A percentile compares a stretch with the other conserved stretches of the same genome.
Conservation (phyloP, 2,797 vertebrate genomes). For the Leptodactylus fallax region DNA sequence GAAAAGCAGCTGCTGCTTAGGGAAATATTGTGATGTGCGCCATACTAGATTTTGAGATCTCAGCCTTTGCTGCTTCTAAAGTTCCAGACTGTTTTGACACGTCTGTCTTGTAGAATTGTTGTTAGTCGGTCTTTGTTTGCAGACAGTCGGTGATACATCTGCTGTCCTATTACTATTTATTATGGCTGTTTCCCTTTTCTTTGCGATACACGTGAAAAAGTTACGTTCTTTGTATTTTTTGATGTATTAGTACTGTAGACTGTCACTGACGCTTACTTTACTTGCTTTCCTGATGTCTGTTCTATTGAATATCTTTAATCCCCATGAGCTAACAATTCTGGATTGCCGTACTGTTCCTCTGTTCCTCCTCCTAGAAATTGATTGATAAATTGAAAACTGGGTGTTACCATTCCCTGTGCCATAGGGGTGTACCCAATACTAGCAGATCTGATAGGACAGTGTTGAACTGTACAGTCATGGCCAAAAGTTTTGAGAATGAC, state of each 20-base stretch:
- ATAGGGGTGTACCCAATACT: no score
- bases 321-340: no score
- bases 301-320: no score
- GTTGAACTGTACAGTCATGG: no score
- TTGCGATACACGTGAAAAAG: background rate
- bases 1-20: no score
- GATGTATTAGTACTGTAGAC: no score
- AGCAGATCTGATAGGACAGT: no score
- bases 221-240: background rate
- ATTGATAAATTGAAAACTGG: background rate
- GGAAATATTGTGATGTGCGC: background rate
- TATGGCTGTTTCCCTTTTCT: background rate
- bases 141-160: background rate
- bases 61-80: background rate
- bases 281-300: no score
- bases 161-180: background rate
- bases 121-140: background rate
- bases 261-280: no score
- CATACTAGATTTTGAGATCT: background rate
- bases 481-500: no score
- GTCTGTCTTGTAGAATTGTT: background rate
- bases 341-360: background rate
- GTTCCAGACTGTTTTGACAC: slow-evolving; percentile 20
- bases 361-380: no score
- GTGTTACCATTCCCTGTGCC: no score